Percentiles rank a stretch among this genome's conserved stretches.
phyloP scores from a whole-genome alignment of 2,888 invertebrate genomes.

The Keiferia lycopersicella region DNA sequence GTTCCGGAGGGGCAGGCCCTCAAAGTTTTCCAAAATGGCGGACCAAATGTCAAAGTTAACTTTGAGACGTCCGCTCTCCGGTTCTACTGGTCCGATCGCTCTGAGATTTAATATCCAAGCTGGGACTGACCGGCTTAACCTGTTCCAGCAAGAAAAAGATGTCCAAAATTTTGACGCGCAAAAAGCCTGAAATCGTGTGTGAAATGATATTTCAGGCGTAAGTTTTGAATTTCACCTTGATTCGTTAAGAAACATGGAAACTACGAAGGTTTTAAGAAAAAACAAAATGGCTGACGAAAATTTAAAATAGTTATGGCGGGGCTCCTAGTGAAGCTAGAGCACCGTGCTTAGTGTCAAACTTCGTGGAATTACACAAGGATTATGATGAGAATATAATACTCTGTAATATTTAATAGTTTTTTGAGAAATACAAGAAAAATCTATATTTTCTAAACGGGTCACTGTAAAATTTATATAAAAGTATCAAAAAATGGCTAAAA shows the following conservation, averaged over 20 bases:
- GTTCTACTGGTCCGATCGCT: not conserved
- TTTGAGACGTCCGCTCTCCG: not conserved
- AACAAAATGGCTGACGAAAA: not conserved
- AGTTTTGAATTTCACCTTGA: not conserved
- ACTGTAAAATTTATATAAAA: not conserved
- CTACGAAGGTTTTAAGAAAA: not conserved
- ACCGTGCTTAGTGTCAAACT: not conserved
- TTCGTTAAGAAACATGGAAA: not conserved
- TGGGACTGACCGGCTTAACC: not conserved
- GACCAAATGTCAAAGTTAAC: not conserved
- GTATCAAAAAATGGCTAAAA: not conserved
- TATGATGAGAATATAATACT: not conserved
- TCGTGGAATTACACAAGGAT: not conserved
- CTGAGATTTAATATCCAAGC: not conserved
- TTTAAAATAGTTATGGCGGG: not conserved
- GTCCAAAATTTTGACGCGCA: not conserved
- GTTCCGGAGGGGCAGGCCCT: not conserved
- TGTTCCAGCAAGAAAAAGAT: not conserved
- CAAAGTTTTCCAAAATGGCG: not conserved
- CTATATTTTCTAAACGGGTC: not conserved
- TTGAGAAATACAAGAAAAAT: not conserved
- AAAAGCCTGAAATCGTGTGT: not conserved
- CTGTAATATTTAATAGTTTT: not conserved
- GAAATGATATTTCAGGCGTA: not conserved
- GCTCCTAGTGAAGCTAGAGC: not conserved